Percentiles rank a stretch among this genome's conserved stretches.
Evolutionary conservation across 1,140 invertebrate genomes (phyloP).

Genomic region (Drosophila pseudoobscura): DNA sequence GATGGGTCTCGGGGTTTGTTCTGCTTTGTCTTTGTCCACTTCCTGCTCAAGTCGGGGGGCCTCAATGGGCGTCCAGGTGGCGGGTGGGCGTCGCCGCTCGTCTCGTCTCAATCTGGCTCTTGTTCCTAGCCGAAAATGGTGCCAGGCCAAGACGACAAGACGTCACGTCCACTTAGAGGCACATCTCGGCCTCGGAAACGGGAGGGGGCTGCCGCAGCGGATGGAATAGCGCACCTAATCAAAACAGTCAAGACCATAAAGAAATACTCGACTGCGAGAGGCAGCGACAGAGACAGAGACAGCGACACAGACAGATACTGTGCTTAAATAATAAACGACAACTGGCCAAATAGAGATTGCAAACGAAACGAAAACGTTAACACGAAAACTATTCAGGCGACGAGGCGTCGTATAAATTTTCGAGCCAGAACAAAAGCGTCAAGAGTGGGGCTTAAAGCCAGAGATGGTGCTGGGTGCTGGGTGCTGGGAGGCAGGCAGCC

Average conservation of each 20-base stretch:
- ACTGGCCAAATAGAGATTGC: conserved; percentile 72
- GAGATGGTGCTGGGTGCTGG: background rate
- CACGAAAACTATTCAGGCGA: conserved; percentile 53
- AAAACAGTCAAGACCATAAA: conserved; percentile 63
- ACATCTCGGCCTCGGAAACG: conserved; percentile 11
- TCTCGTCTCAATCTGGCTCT: background rate
- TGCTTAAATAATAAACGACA: conserved; percentile 60
- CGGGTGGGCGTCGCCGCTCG: conserved; percentile 46
- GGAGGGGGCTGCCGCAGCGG: background rate
- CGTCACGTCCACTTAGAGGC: conserved; percentile 54
- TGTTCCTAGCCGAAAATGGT: conserved; percentile 62
- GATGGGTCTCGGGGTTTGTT: conserved; percentile 23
- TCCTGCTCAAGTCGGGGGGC: conserved; percentile 46
- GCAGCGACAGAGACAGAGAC: background rate
- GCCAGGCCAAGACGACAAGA: conserved; percentile 46
- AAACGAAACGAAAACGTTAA: conserved; percentile 38
- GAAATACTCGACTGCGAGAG: conserved; percentile 26
- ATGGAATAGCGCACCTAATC: conserved; percentile 27
- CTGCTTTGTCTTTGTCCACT: conserved; percentile 36
- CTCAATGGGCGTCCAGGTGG: conserved; percentile 5
- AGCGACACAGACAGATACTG: conserved; percentile 16
- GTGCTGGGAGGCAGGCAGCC: background rate
- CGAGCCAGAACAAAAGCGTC: conserved; percentile 66
- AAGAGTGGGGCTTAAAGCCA: conserved; percentile 2
- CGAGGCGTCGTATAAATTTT: conserved; percentile 66